These are phyloP conservation scores for Temnothorax rugatulus DNA, from an alignment of 2,888 invertebrate species.

Conservation along the genomic window DNA sequence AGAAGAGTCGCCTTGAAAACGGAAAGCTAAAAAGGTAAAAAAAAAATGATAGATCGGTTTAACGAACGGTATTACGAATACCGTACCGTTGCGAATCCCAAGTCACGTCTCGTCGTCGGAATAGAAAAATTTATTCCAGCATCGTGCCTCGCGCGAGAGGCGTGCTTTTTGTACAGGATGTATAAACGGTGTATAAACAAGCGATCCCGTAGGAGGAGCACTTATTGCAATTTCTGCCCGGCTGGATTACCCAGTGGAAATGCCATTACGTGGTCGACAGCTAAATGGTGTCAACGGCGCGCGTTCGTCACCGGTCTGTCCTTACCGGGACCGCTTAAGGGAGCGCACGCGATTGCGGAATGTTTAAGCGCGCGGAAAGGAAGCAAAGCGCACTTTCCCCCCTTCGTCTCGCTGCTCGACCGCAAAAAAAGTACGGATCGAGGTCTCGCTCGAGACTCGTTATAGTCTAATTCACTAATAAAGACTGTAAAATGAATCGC, in stretches of 20 bases:
- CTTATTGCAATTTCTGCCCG: background rate
- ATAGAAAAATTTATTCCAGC: slow-evolving; percentile 19
- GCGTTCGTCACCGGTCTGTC: slow-evolving; percentile 17
- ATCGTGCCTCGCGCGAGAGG: background rate
- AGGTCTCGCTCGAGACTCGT: background rate
- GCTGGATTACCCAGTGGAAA: slow-evolving; percentile 6
- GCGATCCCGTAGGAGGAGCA: background rate
- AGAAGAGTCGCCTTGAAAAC: background rate
- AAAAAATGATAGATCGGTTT: slow-evolving; percentile 2
- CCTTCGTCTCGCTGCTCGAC: background rate
- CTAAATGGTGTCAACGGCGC: slow-evolving; percentile 36
- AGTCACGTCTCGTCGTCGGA: background rate
- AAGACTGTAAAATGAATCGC: background rate
- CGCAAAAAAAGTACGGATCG: background rate
- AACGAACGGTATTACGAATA: background rate
- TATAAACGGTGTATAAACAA: background rate
- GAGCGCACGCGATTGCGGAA: background rate
- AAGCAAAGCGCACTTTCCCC: background rate
- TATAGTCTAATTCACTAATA: background rate
- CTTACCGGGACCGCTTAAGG: slow-evolving; percentile 31
- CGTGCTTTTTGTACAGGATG: background rate
- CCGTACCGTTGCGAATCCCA: background rate
- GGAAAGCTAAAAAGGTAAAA: background rate
- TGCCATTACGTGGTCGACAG: background rate
- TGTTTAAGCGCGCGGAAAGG: background rate